These are phyloP conservation scores for Hylomyscus alleni DNA, from an alignment of 2,797 vertebrate genomes.

Conservation along the genomic window DNA sequence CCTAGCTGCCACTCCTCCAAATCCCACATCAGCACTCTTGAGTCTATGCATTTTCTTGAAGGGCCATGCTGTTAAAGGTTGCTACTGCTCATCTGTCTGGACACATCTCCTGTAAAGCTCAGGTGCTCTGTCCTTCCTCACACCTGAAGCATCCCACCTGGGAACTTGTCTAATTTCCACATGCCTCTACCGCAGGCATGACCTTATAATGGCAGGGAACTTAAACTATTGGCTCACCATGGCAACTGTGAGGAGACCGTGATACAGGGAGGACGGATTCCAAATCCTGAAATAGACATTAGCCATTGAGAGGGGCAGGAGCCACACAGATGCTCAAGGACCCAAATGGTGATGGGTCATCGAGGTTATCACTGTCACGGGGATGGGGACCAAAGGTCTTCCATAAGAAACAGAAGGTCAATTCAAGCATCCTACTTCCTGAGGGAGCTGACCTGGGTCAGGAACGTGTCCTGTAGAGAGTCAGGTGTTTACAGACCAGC, in stretches of 20 bases:
- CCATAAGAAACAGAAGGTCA: neutral
- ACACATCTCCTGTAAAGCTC: neutral
- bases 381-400: neutral
- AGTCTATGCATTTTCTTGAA: neutral
- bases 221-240: neutral
- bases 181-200: neutral
- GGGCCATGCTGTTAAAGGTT: neutral
- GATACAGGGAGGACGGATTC: neutral
- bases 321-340: neutral
- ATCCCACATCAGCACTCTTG: neutral
- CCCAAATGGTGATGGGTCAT: neutral
- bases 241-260: neutral
- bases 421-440: neutral
- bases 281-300: neutral
- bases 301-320: neutral
- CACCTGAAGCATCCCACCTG: neutral
- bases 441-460: neutral
- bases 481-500: neutral
- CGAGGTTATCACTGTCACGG: neutral
- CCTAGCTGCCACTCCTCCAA: neutral
- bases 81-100: neutral
- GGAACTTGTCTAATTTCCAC: neutral
- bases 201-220: neutral
- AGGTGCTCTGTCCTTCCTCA: neutral
- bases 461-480: neutral